Conservation (phyloP, 2,113 vertebrate genomes). For the Corythoichthys intestinalis region DNA sequence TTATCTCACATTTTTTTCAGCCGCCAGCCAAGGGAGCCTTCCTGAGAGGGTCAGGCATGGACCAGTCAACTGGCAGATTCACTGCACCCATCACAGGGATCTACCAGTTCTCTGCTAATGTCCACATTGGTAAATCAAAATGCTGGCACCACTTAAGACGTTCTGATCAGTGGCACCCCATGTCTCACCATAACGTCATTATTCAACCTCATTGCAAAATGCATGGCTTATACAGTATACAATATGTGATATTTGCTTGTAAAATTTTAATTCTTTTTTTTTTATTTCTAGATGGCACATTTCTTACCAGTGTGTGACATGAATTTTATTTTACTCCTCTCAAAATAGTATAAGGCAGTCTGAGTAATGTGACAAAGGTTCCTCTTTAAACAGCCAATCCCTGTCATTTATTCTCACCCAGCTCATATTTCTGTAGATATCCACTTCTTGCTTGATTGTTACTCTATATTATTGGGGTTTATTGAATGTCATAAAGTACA, state of each 20-base stretch:
- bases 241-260: neutral
- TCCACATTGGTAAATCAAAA: conserved; percentile 81
- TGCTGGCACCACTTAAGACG: neutral
- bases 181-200: neutral
- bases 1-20: conserved; percentile 60
- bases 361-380: no score
- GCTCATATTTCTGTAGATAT: no score
- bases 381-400: no score
- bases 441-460: no score
- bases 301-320: no score
- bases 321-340: no score
- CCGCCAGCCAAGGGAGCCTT: conserved; percentile 88
- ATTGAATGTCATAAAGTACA: no score
- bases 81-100: conserved; percentile 86
- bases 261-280: no score
- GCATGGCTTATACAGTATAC: neutral
- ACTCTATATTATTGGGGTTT: no score
- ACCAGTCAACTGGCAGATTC: conserved; percentile 85
- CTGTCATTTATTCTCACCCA: no score
- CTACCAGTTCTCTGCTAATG: conserved; percentile 92
- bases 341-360: no score
- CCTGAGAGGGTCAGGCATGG: conserved; percentile 83
- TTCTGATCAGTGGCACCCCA: neutral
- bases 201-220: neutral
- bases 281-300: no score